These are phyloP conservation scores for Apistogramma diplotaenia DNA, from an alignment of 2,113 vertebrate genomes.

Conservation along the genomic window DNA sequence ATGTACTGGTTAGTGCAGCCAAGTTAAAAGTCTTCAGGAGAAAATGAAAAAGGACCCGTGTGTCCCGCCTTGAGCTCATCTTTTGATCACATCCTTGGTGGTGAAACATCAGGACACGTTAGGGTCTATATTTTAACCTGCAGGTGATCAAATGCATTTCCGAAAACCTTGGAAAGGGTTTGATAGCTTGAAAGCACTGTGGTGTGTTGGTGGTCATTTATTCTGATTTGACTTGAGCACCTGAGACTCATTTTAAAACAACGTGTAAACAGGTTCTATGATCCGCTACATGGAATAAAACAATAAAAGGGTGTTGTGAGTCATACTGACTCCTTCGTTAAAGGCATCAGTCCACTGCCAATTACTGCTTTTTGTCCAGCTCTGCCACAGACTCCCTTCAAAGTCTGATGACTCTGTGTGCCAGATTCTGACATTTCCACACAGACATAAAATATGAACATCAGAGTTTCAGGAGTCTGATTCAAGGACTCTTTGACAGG, in stretches of 20 bases:
- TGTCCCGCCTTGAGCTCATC: too few relatives aligned
- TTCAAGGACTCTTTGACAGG: not conserved
- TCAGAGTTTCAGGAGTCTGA: not conserved
- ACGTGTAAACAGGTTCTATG: not conserved
- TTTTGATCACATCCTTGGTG: too few relatives aligned
- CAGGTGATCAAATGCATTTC: too few relatives aligned
- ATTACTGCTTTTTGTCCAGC: not conserved
- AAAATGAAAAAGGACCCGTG: too few relatives aligned
- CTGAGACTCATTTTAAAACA: not conserved
- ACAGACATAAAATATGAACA: not conserved
- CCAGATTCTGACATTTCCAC: not conserved
- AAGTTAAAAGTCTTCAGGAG: too few relatives aligned
- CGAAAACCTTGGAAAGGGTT: not conserved
- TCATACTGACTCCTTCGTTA: not conserved
- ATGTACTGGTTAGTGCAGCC: too few relatives aligned
- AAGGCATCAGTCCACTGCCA: too few relatives aligned
- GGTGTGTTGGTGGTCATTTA: too few relatives aligned
- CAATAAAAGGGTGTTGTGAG: not conserved
- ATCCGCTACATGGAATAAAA: not conserved
- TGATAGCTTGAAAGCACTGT: fast-evolving
- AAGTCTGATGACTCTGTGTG: not conserved
- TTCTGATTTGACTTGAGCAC: too few relatives aligned
- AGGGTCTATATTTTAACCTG: too few relatives aligned
- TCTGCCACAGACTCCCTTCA: not conserved
- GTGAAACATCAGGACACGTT: too few relatives aligned